These are phyloP conservation scores for Brachionus paranguensis DNA, from an alignment of 1,140 invertebrate species.

Conservation along the genomic window DNA sequence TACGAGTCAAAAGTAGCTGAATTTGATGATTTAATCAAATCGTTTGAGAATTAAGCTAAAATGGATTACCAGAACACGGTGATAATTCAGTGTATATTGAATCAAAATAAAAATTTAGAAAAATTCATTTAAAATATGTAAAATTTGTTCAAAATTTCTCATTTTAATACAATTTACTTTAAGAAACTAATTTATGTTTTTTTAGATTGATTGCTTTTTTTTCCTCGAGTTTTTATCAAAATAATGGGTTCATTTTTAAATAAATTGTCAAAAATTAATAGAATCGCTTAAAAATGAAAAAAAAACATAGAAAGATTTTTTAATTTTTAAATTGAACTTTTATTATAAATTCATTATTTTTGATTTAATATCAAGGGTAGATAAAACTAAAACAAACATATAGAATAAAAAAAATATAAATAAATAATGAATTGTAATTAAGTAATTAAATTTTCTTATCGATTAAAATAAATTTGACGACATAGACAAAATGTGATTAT, in stretches of 20 bases:
- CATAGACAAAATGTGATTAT: too few relatives aligned
- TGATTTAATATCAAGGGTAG: too few relatives aligned
- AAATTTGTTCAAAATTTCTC: not conserved
- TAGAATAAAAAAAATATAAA: too few relatives aligned
- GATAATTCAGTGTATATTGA: not conserved
- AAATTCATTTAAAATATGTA: not conserved
- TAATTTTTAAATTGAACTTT: too few relatives aligned
- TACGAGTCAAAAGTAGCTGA: constrained; percentile 69
- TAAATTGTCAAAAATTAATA: not conserved
- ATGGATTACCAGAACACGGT: not conserved
- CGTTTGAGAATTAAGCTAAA: not conserved
- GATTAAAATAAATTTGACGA: too few relatives aligned
- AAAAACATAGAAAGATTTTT: too few relatives aligned
- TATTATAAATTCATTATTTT: too few relatives aligned
- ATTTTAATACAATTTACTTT: not conserved
- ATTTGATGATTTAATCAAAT: constrained; percentile 62
- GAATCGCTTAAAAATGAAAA: too few relatives aligned
- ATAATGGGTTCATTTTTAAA: not conserved
- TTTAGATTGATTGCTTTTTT: not conserved
- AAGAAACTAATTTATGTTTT: not conserved
- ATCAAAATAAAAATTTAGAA: not conserved
- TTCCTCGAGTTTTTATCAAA: not conserved
- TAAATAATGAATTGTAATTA: too few relatives aligned
- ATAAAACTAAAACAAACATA: too few relatives aligned
- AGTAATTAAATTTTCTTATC: too few relatives aligned